Evolutionary conservation across 1,140 invertebrate genomes (phyloP).

Genomic region (Drosophila ercepeae): DNA sequence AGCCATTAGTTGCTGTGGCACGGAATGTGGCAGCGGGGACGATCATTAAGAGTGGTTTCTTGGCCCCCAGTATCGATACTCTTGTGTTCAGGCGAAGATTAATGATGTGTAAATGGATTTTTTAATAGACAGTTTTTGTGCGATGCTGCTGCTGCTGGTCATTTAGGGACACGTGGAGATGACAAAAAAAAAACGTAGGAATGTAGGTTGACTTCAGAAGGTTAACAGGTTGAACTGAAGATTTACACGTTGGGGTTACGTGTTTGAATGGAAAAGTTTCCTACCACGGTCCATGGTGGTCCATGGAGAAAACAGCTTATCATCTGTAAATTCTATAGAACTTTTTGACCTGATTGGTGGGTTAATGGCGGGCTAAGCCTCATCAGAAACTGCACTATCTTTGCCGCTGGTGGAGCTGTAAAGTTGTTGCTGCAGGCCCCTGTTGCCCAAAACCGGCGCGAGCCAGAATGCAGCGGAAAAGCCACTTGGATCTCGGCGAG

Average conservation of each 20-base stretch:
- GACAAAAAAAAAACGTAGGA: conserved; percentile 33
- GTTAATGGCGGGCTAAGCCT: not conserved
- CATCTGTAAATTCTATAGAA: not conserved
- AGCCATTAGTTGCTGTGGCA: conserved; percentile 24
- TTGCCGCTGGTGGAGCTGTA: not conserved
- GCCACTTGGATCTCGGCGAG: conserved; percentile 32
- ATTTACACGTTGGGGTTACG: not conserved
- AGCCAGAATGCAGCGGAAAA: conserved; percentile 70
- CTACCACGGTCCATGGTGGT: not conserved
- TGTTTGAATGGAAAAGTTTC: not conserved
- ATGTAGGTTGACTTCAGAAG: conserved; percentile 37
- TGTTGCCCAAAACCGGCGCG: conserved; percentile 53
- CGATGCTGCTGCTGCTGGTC: conserved; percentile 8
- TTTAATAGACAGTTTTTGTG: conserved; percentile 20
- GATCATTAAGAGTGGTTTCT: conserved; percentile 41
- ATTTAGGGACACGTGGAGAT: conserved; percentile 49
- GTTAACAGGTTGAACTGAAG: not conserved
- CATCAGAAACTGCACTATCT: conserved; percentile 12
- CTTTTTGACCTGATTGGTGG: not conserved
- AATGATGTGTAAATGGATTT: conserved; percentile 56
- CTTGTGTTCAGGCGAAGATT: conserved; percentile 25
- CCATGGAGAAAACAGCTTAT: not conserved
- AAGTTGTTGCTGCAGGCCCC: conserved; percentile 61
- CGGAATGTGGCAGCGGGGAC: conserved; percentile 17
- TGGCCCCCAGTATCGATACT: conserved; percentile 21